phyloP scores from a whole-genome alignment of 1,140 invertebrate genomes.

The Drosophila mojavensis region DNA sequence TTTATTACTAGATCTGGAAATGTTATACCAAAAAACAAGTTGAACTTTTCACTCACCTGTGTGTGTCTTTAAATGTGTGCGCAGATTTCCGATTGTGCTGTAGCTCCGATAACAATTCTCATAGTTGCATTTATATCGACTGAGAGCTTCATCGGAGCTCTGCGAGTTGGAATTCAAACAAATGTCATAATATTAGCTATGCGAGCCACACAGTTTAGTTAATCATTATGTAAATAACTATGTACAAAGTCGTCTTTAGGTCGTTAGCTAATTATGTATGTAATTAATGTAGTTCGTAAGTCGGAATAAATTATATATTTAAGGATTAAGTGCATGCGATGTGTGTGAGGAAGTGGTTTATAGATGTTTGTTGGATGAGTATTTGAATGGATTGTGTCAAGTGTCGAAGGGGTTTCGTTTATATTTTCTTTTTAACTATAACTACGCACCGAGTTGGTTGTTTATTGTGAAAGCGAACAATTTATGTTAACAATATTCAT shows the following conservation, averaged over 20 bases:
- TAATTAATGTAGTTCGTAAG: constrained; percentile 39
- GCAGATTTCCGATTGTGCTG: constrained; percentile 96
- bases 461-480: constrained; percentile 23
- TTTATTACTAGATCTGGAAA: not conserved
- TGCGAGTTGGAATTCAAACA: constrained; percentile 21
- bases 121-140: constrained; percentile 93
- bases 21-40: not conserved
- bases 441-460: constrained; percentile 64
- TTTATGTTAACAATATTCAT: constrained; percentile 59
- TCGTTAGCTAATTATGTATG: constrained; percentile 42
- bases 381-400: not conserved
- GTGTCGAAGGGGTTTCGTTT: not conserved
- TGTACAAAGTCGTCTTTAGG: constrained; percentile 51
- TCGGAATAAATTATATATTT: constrained; percentile 25
- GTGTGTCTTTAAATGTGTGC: constrained; percentile 98
- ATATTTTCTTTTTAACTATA: constrained; percentile 26
- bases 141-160: constrained; percentile 79
- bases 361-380: constrained; percentile 16
- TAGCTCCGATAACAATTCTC: constrained; percentile 95
- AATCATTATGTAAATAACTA: constrained; percentile 19
- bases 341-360: constrained; percentile 6
- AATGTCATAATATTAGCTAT: constrained; percentile 1
- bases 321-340: constrained; percentile 24
- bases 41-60: constrained; percentile 88
- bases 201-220: constrained; percentile 5